Conservation (phyloP, 2,797 vertebrate species). For the Neosilurus hyrtlii region DNA sequence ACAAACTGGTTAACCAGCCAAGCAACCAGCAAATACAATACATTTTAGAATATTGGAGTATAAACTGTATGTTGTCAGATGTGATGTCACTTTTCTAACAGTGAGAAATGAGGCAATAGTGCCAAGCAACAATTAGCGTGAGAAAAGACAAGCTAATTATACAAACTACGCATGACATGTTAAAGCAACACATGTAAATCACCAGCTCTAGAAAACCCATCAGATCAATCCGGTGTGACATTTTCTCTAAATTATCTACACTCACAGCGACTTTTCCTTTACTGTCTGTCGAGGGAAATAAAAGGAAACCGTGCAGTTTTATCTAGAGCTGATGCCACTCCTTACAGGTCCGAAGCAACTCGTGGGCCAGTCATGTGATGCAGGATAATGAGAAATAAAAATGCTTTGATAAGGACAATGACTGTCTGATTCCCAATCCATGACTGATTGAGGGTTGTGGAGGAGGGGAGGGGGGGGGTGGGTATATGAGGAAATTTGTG, state of each 20-base stretch:
- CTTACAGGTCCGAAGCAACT: background rate
- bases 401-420: background rate
- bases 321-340: background rate
- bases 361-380: background rate
- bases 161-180: background rate
- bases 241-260: background rate
- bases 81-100: background rate
- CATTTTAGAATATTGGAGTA: too few species aligned
- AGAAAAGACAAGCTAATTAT: background rate
- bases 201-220: background rate
- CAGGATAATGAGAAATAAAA: background rate
- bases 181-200: background rate
- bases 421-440: background rate
- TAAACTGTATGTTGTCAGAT: background rate
- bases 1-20: too few species aligned
- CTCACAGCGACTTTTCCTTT: background rate
- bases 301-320: too few species aligned
- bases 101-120: background rate
- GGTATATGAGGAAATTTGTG: background rate
- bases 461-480: background rate
- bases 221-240: background rate
- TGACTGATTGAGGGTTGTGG: too few species aligned
- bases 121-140: background rate
- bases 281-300: too few species aligned
- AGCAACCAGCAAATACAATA: too few species aligned